Evolutionary conservation across 2,888 invertebrate genomes (phyloP).

Genomic region (Molanna angustata): DNA sequence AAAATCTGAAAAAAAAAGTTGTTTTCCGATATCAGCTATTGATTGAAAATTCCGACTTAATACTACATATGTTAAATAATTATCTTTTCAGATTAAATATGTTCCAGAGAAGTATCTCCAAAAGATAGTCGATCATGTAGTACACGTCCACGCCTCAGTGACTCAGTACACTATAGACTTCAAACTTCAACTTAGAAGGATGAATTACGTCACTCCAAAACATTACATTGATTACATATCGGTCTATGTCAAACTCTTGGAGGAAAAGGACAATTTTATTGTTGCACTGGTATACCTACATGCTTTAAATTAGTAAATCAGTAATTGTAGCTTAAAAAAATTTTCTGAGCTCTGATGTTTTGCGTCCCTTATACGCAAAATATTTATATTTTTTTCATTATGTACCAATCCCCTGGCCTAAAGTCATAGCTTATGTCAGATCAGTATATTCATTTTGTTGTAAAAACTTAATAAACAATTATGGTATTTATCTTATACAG

Average conservation of each 20-base stretch:
- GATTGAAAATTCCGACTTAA: too few relatives aligned
- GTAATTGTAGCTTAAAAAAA: not conserved
- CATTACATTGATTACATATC: constrained; percentile 87
- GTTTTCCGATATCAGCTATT: too few relatives aligned
- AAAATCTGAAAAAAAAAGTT: too few relatives aligned
- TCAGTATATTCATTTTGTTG: too few relatives aligned
- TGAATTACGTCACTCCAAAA: constrained; percentile 88
- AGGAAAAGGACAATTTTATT: constrained; percentile 65
- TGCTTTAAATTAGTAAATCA: not conserved
- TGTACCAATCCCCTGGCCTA: too few relatives aligned
- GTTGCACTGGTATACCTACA: constrained; percentile 46
- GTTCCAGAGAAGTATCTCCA: constrained; percentile 67
- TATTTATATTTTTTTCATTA: too few relatives aligned
- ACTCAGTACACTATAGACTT: constrained; percentile 72
- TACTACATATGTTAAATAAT: not conserved
- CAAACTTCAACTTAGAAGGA: constrained; percentile 67
- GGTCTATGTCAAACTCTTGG: constrained; percentile 71
- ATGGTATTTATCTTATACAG: too few relatives aligned
- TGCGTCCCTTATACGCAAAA: too few relatives aligned
- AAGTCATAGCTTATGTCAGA: too few relatives aligned
- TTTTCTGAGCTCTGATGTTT: too few relatives aligned
- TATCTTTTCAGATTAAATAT: constrained; percentile 53
- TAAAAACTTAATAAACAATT: too few relatives aligned
- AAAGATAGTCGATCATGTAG: constrained; percentile 77
- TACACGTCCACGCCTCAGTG: constrained; percentile 79